Conservation (phyloP, 2,113 vertebrate genomes). For the Xenopus borealis region DNA sequence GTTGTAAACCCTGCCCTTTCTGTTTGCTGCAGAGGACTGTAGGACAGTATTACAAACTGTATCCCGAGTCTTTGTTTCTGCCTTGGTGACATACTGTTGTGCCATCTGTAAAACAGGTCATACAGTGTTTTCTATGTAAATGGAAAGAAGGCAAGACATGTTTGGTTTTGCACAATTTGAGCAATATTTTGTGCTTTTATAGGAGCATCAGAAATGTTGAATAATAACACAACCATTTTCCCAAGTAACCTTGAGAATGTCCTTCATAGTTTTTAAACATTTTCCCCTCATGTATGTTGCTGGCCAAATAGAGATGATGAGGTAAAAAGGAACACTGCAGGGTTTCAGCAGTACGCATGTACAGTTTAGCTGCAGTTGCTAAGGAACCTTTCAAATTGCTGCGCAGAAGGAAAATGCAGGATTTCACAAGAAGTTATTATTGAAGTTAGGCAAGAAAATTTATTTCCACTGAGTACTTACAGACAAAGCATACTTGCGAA, state of each 20-base stretch:
- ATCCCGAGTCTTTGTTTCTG: too few species aligned
- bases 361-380: conserved; percentile 25
- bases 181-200: too few species aligned
- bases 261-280: conserved; percentile 18
- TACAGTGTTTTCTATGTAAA: too few species aligned
- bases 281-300: neutral
- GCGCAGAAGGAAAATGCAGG: conserved; percentile 19
- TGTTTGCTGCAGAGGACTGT: neutral
- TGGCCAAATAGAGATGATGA: conserved; percentile 8
- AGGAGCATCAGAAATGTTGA: neutral
- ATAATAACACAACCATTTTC: neutral
- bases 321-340: conserved; percentile 26
- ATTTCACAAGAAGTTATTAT: conserved; percentile 14
- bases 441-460: conserved; percentile 16
- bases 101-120: too few species aligned
- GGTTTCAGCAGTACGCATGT: conserved; percentile 34
- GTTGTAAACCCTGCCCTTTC: too few species aligned
- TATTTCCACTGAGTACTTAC: neutral
- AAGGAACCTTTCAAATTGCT: conserved; percentile 25
- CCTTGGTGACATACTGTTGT: too few species aligned
- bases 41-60: neutral
- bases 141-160: too few species aligned
- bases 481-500: neutral
- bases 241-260: conserved; percentile 17
- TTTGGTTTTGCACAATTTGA: too few species aligned